These are phyloP conservation scores for Cyphomyrmex costatus DNA, from an alignment of 1,140 invertebrate genomes.

Conservation along the genomic window DNA sequence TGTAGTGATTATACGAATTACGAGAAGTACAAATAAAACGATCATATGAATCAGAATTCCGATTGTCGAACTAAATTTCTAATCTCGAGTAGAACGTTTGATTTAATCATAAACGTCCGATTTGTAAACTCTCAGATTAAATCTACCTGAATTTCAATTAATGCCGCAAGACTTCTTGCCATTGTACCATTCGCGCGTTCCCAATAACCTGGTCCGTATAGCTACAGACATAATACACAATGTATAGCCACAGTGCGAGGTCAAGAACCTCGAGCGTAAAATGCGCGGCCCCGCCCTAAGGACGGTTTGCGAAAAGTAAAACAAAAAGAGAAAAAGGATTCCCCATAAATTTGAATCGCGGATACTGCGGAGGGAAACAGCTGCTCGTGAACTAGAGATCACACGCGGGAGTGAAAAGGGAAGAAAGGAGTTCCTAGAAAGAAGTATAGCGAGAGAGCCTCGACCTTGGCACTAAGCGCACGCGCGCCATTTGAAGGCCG, in stretches of 20 bases:
- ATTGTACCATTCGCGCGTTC: not conserved
- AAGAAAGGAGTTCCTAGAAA: slow-evolving; percentile 38
- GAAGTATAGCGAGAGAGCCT: slow-evolving; percentile 35
- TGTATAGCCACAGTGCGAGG: not conserved
- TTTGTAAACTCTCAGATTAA: too few species aligned
- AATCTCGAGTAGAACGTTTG: too few species aligned
- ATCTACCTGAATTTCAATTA: too few species aligned
- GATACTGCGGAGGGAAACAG: not conserved
- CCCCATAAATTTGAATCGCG: not conserved
- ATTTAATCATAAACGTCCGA: too few species aligned
- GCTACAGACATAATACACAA: not conserved
- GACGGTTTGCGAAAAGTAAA: not conserved
- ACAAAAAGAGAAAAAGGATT: not conserved
- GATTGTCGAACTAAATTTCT: too few species aligned
- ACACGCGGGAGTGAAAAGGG: not conserved
- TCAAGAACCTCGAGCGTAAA: slow-evolving; percentile 1
- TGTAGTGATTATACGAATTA: too few species aligned
- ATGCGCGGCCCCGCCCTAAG: not conserved
- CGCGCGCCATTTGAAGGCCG: slow-evolving; percentile 47
- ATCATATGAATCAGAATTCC: too few species aligned
- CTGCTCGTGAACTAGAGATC: not conserved
- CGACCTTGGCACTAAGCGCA: slow-evolving; percentile 57
- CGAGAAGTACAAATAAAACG: too few species aligned
- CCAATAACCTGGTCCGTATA: too few species aligned
- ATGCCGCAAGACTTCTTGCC: too few species aligned